These are phyloP conservation scores for Triplophysa tibetana DNA, from an alignment of 2,113 vertebrate genomes.

Conservation along the genomic window DNA sequence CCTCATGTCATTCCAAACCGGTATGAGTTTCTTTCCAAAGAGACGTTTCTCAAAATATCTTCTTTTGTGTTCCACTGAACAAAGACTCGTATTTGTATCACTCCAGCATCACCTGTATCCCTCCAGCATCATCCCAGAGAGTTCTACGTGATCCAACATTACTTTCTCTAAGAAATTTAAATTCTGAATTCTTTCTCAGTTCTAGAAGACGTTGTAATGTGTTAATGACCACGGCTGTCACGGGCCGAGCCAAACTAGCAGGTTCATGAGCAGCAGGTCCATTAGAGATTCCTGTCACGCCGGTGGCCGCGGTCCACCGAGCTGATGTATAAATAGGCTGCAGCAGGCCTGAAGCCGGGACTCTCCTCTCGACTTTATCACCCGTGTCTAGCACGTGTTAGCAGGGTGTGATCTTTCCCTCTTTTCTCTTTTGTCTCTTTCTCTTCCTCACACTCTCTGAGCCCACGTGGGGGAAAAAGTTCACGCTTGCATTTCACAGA, in stretches of 20 bases:
- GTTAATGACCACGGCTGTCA: background rate
- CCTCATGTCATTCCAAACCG: no score
- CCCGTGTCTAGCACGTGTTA: constrained; percentile 43
- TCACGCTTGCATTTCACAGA: constrained; percentile 30
- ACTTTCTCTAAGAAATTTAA: background rate
- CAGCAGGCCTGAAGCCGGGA: constrained; percentile 27
- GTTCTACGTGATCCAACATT: background rate
- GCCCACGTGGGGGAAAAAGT: constrained; percentile 14
- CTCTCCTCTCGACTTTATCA: constrained; percentile 37
- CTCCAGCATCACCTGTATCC: background rate
- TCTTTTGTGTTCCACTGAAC: no score
- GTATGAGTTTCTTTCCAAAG: no score
- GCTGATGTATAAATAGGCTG: constrained; percentile 38
- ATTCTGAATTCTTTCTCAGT: background rate
- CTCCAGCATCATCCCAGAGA: background rate
- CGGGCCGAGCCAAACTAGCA: constrained; percentile 21
- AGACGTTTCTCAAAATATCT: no score
- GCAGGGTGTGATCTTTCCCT: constrained; percentile 27
- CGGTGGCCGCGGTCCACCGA: constrained; percentile 10
- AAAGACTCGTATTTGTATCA: background rate
- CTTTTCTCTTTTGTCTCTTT: constrained; percentile 1
- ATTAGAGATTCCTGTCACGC: constrained; percentile 46
- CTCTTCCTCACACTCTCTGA: constrained; percentile 15
- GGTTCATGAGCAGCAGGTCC: constrained; percentile 7
- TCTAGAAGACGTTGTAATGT: constrained; percentile 26